Evolutionary conservation across 2,113 vertebrate species (phyloP).

Genomic region (Poecile atricapillus): DNA sequence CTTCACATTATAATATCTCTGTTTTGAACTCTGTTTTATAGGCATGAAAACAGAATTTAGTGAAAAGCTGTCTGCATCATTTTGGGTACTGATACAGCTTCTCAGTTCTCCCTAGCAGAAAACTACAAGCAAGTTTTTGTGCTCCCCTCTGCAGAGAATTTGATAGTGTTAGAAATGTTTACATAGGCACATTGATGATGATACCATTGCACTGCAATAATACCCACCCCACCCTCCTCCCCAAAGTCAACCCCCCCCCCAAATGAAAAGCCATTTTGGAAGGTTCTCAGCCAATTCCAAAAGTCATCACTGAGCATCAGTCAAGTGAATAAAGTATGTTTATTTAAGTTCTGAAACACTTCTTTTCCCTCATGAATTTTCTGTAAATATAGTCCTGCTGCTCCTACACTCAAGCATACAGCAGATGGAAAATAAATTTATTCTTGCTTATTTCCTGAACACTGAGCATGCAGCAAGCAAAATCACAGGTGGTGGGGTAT

Average conservation of each 20-base stretch:
- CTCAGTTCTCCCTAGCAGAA: not conserved
- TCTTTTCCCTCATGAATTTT: not conserved
- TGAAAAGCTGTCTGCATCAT: not conserved
- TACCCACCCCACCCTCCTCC: not conserved
- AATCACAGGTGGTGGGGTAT: not conserved
- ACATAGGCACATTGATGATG: rapidly evolving
- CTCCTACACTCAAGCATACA: not conserved
- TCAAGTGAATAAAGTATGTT: not conserved
- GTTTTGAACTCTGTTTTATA: not conserved
- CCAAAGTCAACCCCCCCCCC: not conserved
- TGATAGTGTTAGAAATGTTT: not conserved
- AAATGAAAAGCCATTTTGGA: not conserved
- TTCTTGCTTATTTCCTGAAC: not conserved
- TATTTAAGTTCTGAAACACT: not conserved
- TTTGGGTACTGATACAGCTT: not conserved
- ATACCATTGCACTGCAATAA: not conserved
- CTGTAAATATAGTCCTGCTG: not conserved
- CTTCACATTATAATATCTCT: not conserved
- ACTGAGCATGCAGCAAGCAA: not conserved
- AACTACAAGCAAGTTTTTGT: not conserved
- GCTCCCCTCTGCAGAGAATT: not conserved
- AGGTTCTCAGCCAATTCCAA: not conserved
- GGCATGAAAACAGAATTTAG: not conserved
- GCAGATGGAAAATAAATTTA: slow-evolving; percentile 8
- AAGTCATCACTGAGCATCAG: not conserved